Evolutionary conservation across 2,888 invertebrate species (phyloP).

Genomic region (Protonemura montana): DNA sequence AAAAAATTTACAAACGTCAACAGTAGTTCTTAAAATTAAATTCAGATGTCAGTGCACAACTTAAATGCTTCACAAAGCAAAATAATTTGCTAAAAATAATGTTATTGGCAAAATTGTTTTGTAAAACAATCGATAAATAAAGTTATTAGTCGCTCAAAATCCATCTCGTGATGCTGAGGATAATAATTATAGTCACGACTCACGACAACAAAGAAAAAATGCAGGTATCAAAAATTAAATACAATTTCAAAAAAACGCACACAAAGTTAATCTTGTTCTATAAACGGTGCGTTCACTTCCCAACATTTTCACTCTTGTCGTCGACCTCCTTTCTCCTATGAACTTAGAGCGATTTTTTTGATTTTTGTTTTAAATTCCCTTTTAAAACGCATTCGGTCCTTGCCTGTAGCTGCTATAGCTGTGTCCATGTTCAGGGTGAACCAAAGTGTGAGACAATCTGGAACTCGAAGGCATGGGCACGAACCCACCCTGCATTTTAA

Average conservation of each 20-base stretch:
- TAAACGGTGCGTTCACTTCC: neutral
- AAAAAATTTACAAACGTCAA: neutral
- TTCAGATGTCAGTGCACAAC: neutral
- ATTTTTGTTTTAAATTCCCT: neutral
- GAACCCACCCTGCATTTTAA: conserved; percentile 29
- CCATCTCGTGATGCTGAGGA: neutral
- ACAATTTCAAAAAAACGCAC: neutral
- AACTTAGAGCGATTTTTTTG: neutral
- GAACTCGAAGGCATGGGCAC: conserved; percentile 29
- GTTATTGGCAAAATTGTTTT: conserved; percentile 2
- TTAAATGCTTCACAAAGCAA: neutral
- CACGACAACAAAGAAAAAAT: neutral
- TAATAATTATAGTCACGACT: neutral
- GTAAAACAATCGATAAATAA: neutral
- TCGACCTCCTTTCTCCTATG: conserved; percentile 15
- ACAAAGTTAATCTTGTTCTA: neutral
- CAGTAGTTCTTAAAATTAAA: neutral
- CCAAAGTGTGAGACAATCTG: neutral
- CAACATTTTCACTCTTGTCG: neutral
- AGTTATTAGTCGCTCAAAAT: neutral
- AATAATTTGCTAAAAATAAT: neutral
- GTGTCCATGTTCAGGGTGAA: conserved; percentile 46
- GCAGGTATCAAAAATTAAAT: neutral
- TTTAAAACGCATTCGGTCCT: conserved; percentile 41
- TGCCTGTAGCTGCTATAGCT: conserved; percentile 46